phyloP scores from a whole-genome alignment of 2,797 vertebrate genomes.

The Rhinoraja longicauda region DNA sequence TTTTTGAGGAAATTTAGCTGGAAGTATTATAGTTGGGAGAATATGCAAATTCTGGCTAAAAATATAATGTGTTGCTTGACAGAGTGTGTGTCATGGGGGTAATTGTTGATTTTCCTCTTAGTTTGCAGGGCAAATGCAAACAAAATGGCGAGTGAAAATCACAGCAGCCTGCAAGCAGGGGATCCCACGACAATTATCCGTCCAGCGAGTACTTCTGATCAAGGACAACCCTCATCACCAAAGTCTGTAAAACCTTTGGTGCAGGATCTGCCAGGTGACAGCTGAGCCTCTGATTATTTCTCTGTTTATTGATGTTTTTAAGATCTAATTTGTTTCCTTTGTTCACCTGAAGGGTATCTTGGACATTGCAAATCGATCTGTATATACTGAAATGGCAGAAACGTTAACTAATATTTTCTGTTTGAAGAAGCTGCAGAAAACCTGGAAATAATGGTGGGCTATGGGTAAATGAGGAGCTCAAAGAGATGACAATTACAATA shows the following conservation, averaged over 20 bases:
- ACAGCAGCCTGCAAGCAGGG: slow-evolving; percentile 69
- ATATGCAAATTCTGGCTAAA: not conserved
- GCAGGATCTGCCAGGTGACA: slow-evolving; percentile 85
- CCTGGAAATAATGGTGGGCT: no score
- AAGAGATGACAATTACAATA: no score
- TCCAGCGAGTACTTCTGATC: slow-evolving; percentile 74
- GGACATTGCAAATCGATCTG: not conserved
- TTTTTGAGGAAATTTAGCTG: not conserved
- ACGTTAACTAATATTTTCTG: no score
- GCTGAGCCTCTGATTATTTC: not conserved
- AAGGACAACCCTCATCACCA: slow-evolving; percentile 79
- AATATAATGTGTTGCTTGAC: not conserved
- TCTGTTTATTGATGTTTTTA: not conserved
- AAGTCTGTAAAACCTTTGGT: slow-evolving; percentile 67
- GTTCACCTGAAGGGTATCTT: not conserved
- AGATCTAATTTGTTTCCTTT: not conserved
- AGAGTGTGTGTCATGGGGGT: not conserved
- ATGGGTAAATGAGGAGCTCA: no score
- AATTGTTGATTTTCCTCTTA: not conserved
- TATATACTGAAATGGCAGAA: no score
- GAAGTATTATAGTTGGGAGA: not conserved
- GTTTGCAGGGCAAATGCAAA: slow-evolving; percentile 61
- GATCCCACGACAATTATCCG: slow-evolving; percentile 73
- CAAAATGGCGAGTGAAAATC: slow-evolving; percentile 90
- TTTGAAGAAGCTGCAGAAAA: no score